Percentiles rank a stretch among this genome's conserved stretches.
Evolutionary conservation across 2,797 vertebrate genomes (phyloP).

Genomic region (Fundulus diaphanus): DNA sequence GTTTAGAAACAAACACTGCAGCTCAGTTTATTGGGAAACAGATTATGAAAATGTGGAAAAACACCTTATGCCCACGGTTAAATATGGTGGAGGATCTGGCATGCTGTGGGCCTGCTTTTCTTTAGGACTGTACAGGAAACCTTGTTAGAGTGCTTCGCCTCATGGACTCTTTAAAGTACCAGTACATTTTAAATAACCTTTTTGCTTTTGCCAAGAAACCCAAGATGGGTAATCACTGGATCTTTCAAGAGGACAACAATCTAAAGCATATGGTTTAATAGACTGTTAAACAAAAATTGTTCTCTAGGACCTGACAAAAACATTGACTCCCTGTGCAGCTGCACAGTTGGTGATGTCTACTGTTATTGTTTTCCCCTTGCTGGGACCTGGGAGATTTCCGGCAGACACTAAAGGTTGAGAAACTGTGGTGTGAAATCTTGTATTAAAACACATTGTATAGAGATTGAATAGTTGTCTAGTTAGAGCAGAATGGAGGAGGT

Average conservation of each 20-base stretch:
- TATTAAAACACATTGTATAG: too few relatives aligned
- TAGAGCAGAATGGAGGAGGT: too few relatives aligned
- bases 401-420: too few relatives aligned
- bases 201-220: not conserved
- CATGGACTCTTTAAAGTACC: not conserved
- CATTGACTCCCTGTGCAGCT: too few relatives aligned
- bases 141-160: not conserved
- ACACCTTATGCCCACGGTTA: not conserved
- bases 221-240: not conserved
- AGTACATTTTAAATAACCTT: not conserved
- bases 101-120: not conserved
- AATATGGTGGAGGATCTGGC: not conserved
- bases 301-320: too few relatives aligned
- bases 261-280: not conserved
- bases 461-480: too few relatives aligned
- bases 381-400: too few relatives aligned
- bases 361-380: too few relatives aligned
- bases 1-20: not conserved
- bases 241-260: not conserved
- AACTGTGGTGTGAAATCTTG: too few relatives aligned
- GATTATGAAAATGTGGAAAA: not conserved
- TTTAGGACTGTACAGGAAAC: not conserved
- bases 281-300: too few relatives aligned
- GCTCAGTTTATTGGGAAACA: not conserved
- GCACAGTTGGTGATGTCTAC: too few relatives aligned